phyloP scores from a whole-genome alignment of 2,888 invertebrate species.

The Callosobruchus maculatus region DNA sequence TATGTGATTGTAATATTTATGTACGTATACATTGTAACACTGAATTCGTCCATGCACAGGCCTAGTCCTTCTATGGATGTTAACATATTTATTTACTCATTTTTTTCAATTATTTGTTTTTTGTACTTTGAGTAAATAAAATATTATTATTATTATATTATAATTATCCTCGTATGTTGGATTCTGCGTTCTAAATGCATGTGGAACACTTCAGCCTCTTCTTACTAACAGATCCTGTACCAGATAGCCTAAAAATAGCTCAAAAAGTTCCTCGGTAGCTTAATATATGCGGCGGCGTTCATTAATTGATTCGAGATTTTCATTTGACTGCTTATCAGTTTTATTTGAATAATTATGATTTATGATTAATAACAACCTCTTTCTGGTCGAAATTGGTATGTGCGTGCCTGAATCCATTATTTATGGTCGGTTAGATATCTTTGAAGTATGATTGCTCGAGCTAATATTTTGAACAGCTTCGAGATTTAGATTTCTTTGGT shows the following conservation, averaged over 20 bases:
- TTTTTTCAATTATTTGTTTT: too few species aligned
- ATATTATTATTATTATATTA: too few species aligned
- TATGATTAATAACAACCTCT: not conserved
- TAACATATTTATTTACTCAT: too few species aligned
- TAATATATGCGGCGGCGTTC: not conserved
- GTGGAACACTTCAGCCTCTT: not conserved
- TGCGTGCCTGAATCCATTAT: not conserved
- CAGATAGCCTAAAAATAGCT: not conserved
- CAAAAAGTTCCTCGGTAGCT: not conserved
- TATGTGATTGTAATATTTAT: too few species aligned
- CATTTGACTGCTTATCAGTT: not conserved
- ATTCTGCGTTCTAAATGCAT: not conserved
- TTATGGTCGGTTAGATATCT: not conserved
- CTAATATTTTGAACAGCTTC: not conserved
- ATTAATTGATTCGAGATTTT: not conserved
- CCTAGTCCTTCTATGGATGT: too few species aligned
- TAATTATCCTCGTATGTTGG: not conserved
- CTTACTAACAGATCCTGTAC: not conserved
- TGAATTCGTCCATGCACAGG: too few species aligned
- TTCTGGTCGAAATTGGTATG: not conserved
- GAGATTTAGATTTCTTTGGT: not conserved
- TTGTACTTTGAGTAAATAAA: too few species aligned
- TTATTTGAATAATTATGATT: not conserved
- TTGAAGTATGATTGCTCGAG: not conserved
- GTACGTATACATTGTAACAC: too few species aligned